Conservation (phyloP, 53 echinoderm and acorn worm species). For the Paelopatides confundens region DNA sequence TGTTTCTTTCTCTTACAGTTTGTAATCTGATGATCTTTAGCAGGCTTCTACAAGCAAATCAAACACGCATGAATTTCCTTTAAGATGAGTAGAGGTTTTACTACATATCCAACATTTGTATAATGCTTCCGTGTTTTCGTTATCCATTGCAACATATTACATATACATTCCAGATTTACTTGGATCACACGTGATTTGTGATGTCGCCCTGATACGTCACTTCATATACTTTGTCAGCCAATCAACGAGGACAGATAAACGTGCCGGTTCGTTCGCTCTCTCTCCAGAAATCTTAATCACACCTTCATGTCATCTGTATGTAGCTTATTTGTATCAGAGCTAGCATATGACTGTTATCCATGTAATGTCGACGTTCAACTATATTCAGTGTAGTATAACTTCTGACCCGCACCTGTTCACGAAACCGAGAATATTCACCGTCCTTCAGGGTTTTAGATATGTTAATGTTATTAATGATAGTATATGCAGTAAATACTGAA, state of each 20-base stretch:
- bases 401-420: slow-evolving; percentile 57
- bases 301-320: slow-evolving; percentile 56
- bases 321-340: slow-evolving; percentile 52
- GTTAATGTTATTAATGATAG: slow-evolving; percentile 58
- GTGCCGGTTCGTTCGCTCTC: background rate
- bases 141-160: background rate
- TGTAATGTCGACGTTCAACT: slow-evolving; percentile 43
- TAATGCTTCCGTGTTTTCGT: background rate
- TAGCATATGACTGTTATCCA: slow-evolving; percentile 66
- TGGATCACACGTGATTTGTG: slow-evolving; percentile 46
- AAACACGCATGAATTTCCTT: slow-evolving; percentile 74
- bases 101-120: slow-evolving; percentile 75
- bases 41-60: slow-evolving; percentile 75
- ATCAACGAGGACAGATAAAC: slow-evolving; percentile 27
- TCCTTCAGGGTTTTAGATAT: slow-evolving; percentile 61
- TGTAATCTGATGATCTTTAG: slow-evolving; percentile 52
- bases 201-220: slow-evolving; percentile 61
- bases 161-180: background rate
- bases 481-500: slow-evolving; percentile 61
- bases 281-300: slow-evolving; percentile 14
- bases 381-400: slow-evolving; percentile 68
- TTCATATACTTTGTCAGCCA: slow-evolving; percentile 67
- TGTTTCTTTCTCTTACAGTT: too few relatives aligned
- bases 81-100: slow-evolving; percentile 57
- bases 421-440: slow-evolving; percentile 64